These are phyloP conservation scores for Amphimallon solstitiale DNA, from an alignment of 2,888 invertebrate species.

Conservation along the genomic window DNA sequence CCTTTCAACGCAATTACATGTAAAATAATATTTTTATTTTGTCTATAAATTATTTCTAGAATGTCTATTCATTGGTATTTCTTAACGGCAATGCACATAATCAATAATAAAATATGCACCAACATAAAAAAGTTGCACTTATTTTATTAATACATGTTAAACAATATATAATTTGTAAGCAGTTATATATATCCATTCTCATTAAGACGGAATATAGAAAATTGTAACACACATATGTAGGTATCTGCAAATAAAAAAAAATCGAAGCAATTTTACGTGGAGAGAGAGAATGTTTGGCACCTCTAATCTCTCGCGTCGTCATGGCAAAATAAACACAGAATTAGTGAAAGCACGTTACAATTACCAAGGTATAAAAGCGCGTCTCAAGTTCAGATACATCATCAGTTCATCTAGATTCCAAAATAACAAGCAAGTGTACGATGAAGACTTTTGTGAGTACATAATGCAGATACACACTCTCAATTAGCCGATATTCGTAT, in stretches of 20 bases:
- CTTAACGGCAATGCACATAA: too few species aligned
- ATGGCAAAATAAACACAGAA: constrained; percentile 38
- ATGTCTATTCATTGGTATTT: too few species aligned
- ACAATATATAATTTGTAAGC: too few species aligned
- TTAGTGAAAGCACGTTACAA: constrained; percentile 42
- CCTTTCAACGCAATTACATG: too few species aligned
- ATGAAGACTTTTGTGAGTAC: constrained; percentile 61
- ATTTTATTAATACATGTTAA: too few species aligned
- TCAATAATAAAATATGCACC: too few species aligned
- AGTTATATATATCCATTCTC: background rate
- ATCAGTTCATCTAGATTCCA: constrained; percentile 39
- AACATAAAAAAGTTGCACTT: too few species aligned
- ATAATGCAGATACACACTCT: background rate
- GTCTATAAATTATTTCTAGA: too few species aligned
- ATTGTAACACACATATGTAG: background rate
- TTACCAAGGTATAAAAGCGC: constrained; percentile 30
- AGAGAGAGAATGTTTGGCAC: constrained; percentile 35
- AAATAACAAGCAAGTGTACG: constrained; percentile 52
- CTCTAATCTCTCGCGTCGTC: constrained; percentile 35
- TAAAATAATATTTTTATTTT: too few species aligned
- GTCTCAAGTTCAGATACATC: constrained; percentile 31
- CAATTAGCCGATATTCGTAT: background rate
- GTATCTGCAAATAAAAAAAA: background rate
- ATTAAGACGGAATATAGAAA: background rate
- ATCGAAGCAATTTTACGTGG: background rate